These are phyloP conservation scores for Nemurella pictetii DNA, from an alignment of 2,888 invertebrate genomes.

Conservation along the genomic window DNA sequence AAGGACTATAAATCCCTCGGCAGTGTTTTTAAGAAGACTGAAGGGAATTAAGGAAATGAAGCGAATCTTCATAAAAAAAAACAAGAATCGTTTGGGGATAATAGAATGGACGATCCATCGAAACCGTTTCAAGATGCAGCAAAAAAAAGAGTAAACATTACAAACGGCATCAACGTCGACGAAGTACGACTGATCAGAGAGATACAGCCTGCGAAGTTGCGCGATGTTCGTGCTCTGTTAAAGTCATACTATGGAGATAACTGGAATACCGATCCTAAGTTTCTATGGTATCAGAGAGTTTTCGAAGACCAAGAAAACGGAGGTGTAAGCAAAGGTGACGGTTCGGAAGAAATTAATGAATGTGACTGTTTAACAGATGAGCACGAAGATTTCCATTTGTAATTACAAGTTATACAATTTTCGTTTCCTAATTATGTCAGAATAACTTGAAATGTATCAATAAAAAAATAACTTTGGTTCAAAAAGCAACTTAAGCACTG, in stretches of 20 bases:
- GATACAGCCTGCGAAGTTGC: neutral
- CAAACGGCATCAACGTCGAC: neutral
- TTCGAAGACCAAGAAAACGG: neutral
- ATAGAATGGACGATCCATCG: neutral
- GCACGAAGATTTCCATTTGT: neutral
- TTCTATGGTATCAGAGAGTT: neutral
- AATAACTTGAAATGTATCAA: neutral
- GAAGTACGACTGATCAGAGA: neutral
- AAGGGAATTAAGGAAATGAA: neutral
- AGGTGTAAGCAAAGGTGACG: neutral
- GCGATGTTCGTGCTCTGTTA: neutral
- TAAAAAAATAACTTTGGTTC: neutral
- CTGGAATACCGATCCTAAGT: neutral
- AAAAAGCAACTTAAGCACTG: neutral
- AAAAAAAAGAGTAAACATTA: neutral
- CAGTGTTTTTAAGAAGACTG: neutral
- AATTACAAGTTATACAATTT: no score
- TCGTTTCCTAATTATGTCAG: no score
- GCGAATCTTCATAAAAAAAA: neutral
- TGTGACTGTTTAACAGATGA: neutral
- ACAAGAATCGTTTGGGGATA: neutral
- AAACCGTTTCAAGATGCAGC: neutral
- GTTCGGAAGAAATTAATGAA: neutral
- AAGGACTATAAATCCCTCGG: conserved; percentile 4
- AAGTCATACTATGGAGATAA: conserved; percentile 4